These are phyloP conservation scores for Microcebus jonahi DNA, from an alignment of 2,113 vertebrate genomes.

Conservation along the genomic window DNA sequence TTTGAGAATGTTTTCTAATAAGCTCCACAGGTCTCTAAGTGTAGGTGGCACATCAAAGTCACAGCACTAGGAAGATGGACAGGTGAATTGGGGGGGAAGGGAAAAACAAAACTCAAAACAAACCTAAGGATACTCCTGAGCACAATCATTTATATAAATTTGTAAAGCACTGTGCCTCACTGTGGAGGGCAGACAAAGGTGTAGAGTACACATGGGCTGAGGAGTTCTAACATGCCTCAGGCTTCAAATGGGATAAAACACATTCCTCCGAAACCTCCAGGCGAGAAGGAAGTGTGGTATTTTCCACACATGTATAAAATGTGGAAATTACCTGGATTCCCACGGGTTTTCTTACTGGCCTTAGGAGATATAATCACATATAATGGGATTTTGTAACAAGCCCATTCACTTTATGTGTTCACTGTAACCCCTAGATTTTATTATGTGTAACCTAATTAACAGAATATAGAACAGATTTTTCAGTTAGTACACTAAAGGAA, in stretches of 20 bases:
- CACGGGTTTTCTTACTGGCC: not conserved
- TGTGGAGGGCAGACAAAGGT: not conserved
- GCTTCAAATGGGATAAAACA: not conserved
- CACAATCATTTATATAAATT: not conserved
- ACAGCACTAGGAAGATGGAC: not conserved
- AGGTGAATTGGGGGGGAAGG: not conserved
- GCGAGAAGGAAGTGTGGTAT: not conserved
- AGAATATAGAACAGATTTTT: conserved; percentile 39
- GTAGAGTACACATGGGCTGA: not conserved
- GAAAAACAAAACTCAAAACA: not conserved
- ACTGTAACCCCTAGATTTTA: conserved; percentile 4
- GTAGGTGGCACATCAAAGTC: not conserved
- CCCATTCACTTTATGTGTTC: conserved; percentile 12
- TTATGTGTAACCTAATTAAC: conserved; percentile 44
- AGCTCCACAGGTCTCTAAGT: not conserved
- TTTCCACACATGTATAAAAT: not conserved
- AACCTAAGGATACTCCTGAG: not conserved
- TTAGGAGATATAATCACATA: conserved; percentile 8
- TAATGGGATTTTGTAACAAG: conserved; percentile 31
- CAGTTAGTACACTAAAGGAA: not conserved
- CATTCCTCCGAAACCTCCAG: not conserved
- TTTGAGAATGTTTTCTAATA: not conserved
- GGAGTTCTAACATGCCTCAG: not conserved
- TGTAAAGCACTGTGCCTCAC: not conserved
- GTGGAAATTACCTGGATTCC: conserved; percentile 4